Percentiles rank a stretch among this genome's conserved stretches.
phyloP scores from a whole-genome alignment of 2,113 vertebrate genomes.

The Chunga burmeisteri region DNA sequence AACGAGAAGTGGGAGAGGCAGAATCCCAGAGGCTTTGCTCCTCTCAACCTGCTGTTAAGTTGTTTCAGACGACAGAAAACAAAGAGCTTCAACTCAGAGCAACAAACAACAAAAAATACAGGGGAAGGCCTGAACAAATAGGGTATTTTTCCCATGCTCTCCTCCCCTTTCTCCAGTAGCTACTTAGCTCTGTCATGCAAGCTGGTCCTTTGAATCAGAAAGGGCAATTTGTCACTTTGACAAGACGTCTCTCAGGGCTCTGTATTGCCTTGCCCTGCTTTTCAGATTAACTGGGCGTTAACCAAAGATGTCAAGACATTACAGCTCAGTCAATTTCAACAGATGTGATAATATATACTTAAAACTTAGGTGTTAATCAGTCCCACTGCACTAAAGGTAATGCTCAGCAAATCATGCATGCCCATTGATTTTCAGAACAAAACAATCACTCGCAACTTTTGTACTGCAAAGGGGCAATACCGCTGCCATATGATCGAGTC shows the following conservation, averaged over 20 bases:
- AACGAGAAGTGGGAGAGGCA: slow-evolving; percentile 2
- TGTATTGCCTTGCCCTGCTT: not conserved
- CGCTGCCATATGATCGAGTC: not conserved
- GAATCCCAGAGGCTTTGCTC: slow-evolving; percentile 13
- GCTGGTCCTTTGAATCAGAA: slow-evolving; percentile 22
- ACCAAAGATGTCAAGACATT: not conserved
- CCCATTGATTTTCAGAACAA: not conserved
- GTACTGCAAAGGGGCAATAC: not conserved
- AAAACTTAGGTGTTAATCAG: not conserved
- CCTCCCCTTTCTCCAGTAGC: slow-evolving; percentile 13
- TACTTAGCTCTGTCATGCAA: not conserved
- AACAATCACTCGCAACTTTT: not conserved
- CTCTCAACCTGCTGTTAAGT: slow-evolving; percentile 29
- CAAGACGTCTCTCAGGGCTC: slow-evolving; percentile 20
- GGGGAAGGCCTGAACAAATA: not conserved
- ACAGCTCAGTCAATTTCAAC: not conserved
- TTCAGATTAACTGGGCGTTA: slow-evolving; percentile 15
- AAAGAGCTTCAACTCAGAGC: slow-evolving; percentile 38
- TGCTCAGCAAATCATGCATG: not conserved
- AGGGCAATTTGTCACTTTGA: slow-evolving; percentile 58
- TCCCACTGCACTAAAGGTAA: not conserved
- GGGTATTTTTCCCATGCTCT: slow-evolving; percentile 55
- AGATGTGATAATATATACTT: not conserved
- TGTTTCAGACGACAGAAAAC: not conserved
- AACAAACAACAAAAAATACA: slow-evolving; percentile 29